A percentile compares a stretch with the other conserved stretches of the same genome.
These are phyloP conservation scores for Aelia acuminata DNA, from an alignment of 2,888 invertebrate genomes.

Conservation along the genomic window DNA sequence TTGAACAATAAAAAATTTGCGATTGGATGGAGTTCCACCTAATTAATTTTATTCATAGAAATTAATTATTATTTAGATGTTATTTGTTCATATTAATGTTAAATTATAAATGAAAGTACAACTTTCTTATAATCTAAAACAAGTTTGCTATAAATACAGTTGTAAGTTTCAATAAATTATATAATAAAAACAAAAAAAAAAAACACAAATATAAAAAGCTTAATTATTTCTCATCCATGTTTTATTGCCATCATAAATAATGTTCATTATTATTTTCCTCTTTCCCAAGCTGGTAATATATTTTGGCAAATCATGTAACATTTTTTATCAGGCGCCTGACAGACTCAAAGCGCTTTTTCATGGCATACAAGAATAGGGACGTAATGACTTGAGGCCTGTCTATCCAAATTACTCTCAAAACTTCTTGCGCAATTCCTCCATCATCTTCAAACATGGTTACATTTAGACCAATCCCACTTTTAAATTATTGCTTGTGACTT, in stretches of 20 bases:
- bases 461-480: background rate
- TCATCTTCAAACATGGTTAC: background rate
- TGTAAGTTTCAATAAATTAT: no score
- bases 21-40: no score
- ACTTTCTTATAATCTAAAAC: no score
- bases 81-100: no score
- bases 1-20: no score
- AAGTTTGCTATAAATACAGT: no score
- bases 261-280: background rate
- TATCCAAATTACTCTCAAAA: background rate
- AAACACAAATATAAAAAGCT: no score
- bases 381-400: background rate
- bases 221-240: background rate
- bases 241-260: background rate
- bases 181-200: no score
- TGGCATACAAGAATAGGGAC: background rate
- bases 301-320: background rate
- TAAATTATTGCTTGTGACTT: background rate
- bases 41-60: no score
- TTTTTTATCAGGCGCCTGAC: background rate
- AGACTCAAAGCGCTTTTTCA: conserved; percentile 6
- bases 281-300: background rate
- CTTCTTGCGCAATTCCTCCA: background rate
- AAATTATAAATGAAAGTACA: no score
- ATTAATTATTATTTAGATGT: no score